Evolutionary conservation across 2,888 invertebrate genomes (phyloP).

Genomic region (Acrocera orbiculus): DNA sequence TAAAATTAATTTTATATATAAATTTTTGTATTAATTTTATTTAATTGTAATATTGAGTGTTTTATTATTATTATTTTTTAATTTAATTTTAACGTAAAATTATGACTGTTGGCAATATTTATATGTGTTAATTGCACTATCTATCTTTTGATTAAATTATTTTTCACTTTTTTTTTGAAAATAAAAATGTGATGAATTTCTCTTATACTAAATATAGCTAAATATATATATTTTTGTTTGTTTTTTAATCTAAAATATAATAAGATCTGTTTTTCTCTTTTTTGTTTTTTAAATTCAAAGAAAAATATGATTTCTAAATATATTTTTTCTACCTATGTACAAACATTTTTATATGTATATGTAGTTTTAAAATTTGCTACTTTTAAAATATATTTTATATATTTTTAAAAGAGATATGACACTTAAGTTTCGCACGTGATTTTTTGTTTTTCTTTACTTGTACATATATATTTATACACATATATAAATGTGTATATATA

Average conservation of each 20-base stretch:
- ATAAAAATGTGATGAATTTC: too few species aligned
- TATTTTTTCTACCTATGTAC: too few species aligned
- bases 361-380: too few species aligned
- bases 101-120: background rate
- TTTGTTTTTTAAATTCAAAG: slow-evolving; percentile 7
- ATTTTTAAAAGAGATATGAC: slow-evolving; percentile 13
- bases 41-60: too few species aligned
- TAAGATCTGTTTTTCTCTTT: slow-evolving; percentile 9
- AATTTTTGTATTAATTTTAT: too few species aligned
- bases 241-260: slow-evolving; percentile 21
- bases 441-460: too few species aligned
- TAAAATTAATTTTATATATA: too few species aligned
- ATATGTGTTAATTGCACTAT: background rate
- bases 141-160: background rate
- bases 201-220: background rate
- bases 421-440: slow-evolving; percentile 10
- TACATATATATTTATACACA: too few species aligned
- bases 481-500: too few species aligned
- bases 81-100: background rate
- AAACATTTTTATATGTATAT: too few species aligned
- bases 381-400: too few species aligned
- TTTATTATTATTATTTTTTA: background rate
- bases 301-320: too few species aligned
- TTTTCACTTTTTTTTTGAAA: background rate
- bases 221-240: slow-evolving; percentile 3